Conservation (phyloP, 2,113 vertebrate species). For the Mus spicilegus region DNA sequence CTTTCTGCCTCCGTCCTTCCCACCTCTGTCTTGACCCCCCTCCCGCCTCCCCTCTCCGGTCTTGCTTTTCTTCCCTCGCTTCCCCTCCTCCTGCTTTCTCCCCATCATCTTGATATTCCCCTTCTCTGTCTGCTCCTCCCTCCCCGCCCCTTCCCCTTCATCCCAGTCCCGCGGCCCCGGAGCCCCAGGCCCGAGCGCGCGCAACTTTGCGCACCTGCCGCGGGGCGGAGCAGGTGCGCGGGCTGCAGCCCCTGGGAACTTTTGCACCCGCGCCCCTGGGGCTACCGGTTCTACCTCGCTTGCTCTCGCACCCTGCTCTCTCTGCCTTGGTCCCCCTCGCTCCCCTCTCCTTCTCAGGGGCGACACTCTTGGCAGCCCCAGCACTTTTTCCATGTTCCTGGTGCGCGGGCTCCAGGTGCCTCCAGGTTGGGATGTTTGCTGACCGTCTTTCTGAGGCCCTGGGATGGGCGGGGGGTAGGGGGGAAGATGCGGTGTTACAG, state of each 20-base stretch:
- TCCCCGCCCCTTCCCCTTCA: too few species aligned
- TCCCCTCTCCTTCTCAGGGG: neutral
- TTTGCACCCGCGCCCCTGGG: conserved; percentile 56
- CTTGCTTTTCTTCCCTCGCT: neutral
- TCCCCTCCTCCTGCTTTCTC: too few species aligned
- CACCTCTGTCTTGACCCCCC: neutral
- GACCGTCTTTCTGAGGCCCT: neutral
- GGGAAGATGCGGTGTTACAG: neutral
- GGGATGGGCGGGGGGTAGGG: neutral
- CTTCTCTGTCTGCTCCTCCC: neutral
- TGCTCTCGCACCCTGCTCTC: neutral
- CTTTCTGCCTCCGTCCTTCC: neutral
- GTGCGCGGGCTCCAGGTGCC: neutral
- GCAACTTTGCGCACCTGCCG: conserved; percentile 73
- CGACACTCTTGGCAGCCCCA: neutral
- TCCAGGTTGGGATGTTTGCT: conserved; percentile 35
- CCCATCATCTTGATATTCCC: neutral
- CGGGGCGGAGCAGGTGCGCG: conserved; percentile 68
- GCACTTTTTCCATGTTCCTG: conserved; percentile 18
- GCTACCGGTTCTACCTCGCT: neutral
- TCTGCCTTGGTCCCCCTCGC: neutral
- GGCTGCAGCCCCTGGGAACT: conserved; percentile 75
- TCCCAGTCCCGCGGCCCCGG: neutral
- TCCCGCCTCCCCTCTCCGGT: neutral
- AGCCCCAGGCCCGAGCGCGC: conserved; percentile 50